These are phyloP conservation scores for Notarius quadriscutis DNA, from an alignment of 2,113 vertebrate species.

Conservation along the genomic window DNA sequence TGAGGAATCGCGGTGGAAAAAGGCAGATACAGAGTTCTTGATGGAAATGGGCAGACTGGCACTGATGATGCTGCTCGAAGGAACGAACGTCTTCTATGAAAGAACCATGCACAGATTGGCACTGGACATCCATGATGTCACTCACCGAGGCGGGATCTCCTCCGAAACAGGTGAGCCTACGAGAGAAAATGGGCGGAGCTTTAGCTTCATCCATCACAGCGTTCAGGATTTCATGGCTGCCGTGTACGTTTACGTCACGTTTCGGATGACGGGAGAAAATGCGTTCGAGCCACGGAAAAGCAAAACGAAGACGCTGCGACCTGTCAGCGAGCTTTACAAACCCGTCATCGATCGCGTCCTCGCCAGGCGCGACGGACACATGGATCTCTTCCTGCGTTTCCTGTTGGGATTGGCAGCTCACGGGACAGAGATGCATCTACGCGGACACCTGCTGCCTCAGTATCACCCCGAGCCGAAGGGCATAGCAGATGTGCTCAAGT, in stretches of 20 bases:
- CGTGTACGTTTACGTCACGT: constrained; percentile 64
- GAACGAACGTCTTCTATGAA: constrained; percentile 57
- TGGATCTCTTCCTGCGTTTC: constrained; percentile 72
- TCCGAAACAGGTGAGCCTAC: constrained; percentile 55
- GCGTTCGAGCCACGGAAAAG: not conserved
- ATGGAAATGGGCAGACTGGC: constrained; percentile 64
- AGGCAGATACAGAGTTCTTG: constrained; percentile 44
- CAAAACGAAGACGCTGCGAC: constrained; percentile 17
- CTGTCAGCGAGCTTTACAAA: constrained; percentile 56
- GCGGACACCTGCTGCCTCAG: constrained; percentile 51
- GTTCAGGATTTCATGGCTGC: constrained; percentile 74
- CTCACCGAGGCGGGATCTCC: constrained; percentile 60
- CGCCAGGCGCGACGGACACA: constrained; percentile 43
- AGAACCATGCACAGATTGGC: constrained; percentile 50
- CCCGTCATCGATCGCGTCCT: constrained; percentile 50
- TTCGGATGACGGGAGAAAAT: constrained; percentile 59
- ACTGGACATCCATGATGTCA: constrained; percentile 57
- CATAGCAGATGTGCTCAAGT: not conserved
- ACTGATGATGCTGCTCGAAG: constrained; percentile 58
- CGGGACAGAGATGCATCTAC: constrained; percentile 53
- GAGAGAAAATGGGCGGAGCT: constrained; percentile 20
- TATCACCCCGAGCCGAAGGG: constrained; percentile 37
- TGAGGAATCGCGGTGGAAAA: constrained; percentile 59
- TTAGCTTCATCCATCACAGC: constrained; percentile 64
- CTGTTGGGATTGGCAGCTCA: constrained; percentile 64